phyloP scores from a whole-genome alignment of 2,113 vertebrate genomes.

The Psilopsiagon aurifrons region DNA sequence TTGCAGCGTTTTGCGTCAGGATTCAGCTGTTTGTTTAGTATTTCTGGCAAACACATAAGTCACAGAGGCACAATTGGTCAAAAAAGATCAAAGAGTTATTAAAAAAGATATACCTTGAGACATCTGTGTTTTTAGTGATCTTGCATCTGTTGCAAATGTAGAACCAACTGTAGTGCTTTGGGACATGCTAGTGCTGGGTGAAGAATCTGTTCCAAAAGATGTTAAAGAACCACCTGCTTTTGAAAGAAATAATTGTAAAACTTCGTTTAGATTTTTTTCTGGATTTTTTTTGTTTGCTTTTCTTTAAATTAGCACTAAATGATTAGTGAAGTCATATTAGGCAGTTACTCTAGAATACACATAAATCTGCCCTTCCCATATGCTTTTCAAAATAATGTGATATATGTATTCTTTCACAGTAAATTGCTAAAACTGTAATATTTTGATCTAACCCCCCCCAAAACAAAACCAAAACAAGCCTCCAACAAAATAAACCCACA shows the following conservation, averaged over 20 bases:
- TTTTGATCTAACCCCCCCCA: not conserved
- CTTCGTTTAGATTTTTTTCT: not conserved
- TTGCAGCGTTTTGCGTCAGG: not conserved
- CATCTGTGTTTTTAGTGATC: slow-evolving; percentile 80
- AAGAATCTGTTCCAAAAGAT: slow-evolving; percentile 81
- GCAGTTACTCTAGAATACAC: not conserved
- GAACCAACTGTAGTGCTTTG: slow-evolving; percentile 79
- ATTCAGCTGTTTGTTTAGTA: not conserved
- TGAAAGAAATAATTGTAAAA: slow-evolving; percentile 45
- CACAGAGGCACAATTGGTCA: accelerated
- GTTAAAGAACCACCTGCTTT: slow-evolving; percentile 84
- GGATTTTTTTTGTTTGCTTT: not conserved
- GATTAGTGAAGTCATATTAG: not conserved
- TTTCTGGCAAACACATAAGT: not conserved
- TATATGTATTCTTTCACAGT: not conserved
- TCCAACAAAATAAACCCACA: not conserved
- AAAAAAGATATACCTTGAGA: slow-evolving; percentile 77
- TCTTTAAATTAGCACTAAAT: not conserved
- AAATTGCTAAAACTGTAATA: not conserved
- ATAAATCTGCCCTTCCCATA: not conserved
- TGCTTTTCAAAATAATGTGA: not conserved
- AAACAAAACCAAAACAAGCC: not conserved
- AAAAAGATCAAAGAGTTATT: not conserved
- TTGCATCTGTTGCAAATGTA: slow-evolving; percentile 78
- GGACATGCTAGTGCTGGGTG: slow-evolving; percentile 74